Base-by-base conservation (phyloP, 2,888 invertebrate genomes). In the Reticulitermes lucifugus region DNA sequence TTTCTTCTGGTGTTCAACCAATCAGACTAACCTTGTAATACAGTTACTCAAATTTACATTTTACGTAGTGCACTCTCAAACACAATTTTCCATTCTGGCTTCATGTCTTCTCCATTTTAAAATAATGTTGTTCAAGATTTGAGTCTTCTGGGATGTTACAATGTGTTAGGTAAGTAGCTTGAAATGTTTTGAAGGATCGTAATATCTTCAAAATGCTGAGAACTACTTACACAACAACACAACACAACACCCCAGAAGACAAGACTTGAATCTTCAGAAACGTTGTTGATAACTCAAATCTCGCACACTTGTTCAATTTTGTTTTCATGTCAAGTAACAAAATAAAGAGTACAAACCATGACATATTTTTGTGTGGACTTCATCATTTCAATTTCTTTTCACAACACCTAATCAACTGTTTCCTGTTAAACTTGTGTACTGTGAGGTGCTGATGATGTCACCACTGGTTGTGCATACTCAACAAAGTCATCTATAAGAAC, bases 401-500 rank as follows among this genome's bases (percentile, higher is more conserved):
- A 46, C n/a, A n/a, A 46, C 41, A 77, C 77, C 77, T 77, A 77
- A n/a, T 22, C 41, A n/a, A 77, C 22, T 46, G 43, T 10, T 21
- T 77, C 22, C 65, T 70, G 83, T 83, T 87, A 88, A 83, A 87
- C 87, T 79, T 87, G 87, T 7, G 88, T 88, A 80, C 88, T 87
- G 79, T 87, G 87, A 14, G 87, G 87, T 29, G 85, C 59, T n/a
- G 79, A 60, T 55, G 83, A 79, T 5, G 86, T 71, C 79, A 91
- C 88, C 88, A 91, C 91, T 60, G 94, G 94, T 88, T 93, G 93
- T 79, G 95, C 96, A 94, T 95, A 96, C 90, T 96, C 96, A 75
- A 96, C 96, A 91, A 96, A 97, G 91, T 99, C 99, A 89, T 97
- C 96, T 86, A 98, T 98, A 88, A 99, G 94, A 86, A 99, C 99